Percentiles rank a stretch among this genome's conserved stretches.
Conservation (phyloP, 2,113 vertebrate species). For the western clawed frog (Xenopus tropicalis) region DNA sequence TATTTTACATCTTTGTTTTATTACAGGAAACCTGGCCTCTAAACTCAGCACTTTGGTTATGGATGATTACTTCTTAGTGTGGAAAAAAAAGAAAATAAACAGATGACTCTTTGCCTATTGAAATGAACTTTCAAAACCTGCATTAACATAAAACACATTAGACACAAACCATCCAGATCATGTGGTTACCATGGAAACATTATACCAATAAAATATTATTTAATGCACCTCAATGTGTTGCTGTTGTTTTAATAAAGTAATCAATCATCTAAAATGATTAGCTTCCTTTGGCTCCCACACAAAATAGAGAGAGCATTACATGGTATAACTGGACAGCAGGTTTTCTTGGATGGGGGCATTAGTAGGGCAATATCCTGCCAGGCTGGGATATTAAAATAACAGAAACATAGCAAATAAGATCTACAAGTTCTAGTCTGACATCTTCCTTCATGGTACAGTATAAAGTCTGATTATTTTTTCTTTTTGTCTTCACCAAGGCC, state of each 20-base stretch:
- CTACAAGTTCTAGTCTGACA: neutral
- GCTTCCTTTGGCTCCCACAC: neutral
- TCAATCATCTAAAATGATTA: slow-evolving; percentile 19
- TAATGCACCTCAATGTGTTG: slow-evolving; percentile 19
- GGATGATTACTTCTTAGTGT: slow-evolving; percentile 1
- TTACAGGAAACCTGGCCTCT: too few species aligned
- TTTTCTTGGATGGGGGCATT: neutral
- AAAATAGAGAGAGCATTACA: neutral
- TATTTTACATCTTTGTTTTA: neutral
- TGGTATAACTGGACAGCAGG: neutral
- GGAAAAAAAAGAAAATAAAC: neutral
- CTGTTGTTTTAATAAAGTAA: slow-evolving; percentile 27
- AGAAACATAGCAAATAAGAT: neutral
- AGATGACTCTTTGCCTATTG: neutral
- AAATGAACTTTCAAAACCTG: neutral
- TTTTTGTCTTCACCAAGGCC: neutral
- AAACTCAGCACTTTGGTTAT: neutral
- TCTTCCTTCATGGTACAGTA: neutral
- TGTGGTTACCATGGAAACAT: slow-evolving; percentile 17
- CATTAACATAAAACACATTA: slow-evolving; percentile 11
- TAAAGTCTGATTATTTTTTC: neutral
- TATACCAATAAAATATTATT: slow-evolving; percentile 20
- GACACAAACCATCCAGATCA: slow-evolving; percentile 4
- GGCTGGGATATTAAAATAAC: neutral
- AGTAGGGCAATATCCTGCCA: neutral